Conservation (phyloP, 2,888 invertebrate genomes). For the Pristionchus japonicus region DNA sequence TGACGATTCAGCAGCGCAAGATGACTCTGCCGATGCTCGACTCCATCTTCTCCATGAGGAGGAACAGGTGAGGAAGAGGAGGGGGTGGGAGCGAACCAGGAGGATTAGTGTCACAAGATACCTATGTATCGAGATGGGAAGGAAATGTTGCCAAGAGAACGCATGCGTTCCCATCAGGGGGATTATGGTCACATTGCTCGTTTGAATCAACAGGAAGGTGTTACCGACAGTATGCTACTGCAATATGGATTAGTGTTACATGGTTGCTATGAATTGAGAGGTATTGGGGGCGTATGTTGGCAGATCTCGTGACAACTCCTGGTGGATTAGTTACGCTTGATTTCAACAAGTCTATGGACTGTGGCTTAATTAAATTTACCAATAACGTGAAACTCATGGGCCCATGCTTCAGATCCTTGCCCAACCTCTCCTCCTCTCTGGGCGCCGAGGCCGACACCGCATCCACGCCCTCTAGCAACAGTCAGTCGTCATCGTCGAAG, state of each 20-base stretch:
- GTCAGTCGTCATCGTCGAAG: not conserved
- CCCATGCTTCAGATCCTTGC: conserved; percentile 65
- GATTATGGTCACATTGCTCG: no score
- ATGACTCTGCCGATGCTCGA: conserved; percentile 64
- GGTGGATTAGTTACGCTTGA: not conserved
- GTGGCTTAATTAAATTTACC: no score
- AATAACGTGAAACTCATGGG: no score
- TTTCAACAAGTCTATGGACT: not conserved
- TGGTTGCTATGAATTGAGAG: not conserved
- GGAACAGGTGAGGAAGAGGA: conserved; percentile 55
- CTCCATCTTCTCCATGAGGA: conserved; percentile 66
- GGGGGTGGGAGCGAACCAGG: not conserved
- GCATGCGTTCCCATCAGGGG: no score
- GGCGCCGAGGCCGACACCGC: not conserved
- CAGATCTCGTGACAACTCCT: not conserved
- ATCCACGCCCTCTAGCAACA: no score
- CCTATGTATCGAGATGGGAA: not conserved
- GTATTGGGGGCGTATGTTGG: not conserved
- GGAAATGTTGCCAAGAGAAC: no score
- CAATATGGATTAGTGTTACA: not conserved
- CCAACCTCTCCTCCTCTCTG: conserved; percentile 65
- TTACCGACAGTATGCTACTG: no score
- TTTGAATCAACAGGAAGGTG: no score
- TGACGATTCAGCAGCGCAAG: conserved; percentile 50
- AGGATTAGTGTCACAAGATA: not conserved